Conservation (phyloP, 2,797 vertebrate genomes). For the Euphonia xanthogaster region DNA sequence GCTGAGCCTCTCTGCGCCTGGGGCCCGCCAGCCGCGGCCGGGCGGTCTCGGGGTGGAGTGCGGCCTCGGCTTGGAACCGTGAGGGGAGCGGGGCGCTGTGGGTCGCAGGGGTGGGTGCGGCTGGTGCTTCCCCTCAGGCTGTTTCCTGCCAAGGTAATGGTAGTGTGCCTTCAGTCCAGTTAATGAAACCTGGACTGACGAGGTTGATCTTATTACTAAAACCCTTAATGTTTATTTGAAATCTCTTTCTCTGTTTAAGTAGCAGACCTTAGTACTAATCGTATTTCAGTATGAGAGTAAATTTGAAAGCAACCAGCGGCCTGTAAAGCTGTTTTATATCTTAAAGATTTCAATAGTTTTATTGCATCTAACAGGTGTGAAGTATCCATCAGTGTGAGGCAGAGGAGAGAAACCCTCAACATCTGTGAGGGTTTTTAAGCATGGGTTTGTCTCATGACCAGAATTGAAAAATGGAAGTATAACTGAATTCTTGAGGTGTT, state of each 20-base stretch:
- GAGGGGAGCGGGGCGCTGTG: background rate
- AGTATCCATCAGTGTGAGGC: too few relatives aligned
- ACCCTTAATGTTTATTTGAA: background rate
- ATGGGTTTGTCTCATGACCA: fast-evolving
- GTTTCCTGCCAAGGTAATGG: fast-evolving
- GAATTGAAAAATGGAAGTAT: background rate
- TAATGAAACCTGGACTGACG: fast-evolving
- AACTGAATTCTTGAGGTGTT: background rate
- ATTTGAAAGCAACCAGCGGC: fast-evolving
- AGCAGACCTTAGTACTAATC: background rate
- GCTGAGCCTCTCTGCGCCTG: too few relatives aligned
- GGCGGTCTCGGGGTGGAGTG: too few relatives aligned
- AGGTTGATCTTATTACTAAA: fast-evolving
- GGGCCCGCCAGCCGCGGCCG: background rate
- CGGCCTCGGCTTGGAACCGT: fast-evolving
- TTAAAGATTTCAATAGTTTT: background rate
- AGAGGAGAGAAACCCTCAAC: background rate
- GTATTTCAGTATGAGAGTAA: background rate
- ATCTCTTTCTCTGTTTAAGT: fast-evolving
- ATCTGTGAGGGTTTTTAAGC: background rate
- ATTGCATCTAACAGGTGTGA: background rate
- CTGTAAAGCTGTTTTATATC: background rate
- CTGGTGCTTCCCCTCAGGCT: fast-evolving
- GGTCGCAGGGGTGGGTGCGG: fast-evolving
- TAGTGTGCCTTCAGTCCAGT: fast-evolving